Evolutionary conservation across 2,888 invertebrate species (phyloP).

Genomic region (Synergus umbraculus): DNA sequence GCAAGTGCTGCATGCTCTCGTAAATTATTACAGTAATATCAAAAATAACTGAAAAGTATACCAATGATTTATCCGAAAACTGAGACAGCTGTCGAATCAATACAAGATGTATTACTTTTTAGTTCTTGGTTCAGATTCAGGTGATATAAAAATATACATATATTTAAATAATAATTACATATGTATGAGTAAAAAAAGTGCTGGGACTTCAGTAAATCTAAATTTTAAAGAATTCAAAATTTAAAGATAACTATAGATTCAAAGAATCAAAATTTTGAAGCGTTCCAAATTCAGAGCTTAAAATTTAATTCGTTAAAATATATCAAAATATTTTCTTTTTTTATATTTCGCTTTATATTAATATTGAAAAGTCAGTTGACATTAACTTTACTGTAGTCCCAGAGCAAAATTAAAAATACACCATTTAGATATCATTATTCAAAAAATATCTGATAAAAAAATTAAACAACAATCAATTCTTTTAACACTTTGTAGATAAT

Average conservation of each 20-base stretch:
- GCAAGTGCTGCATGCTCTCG: constrained; percentile 36
- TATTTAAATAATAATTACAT: background rate
- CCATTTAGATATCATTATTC: background rate
- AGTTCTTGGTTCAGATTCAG: background rate
- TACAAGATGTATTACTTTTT: constrained; percentile 9
- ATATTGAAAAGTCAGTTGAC: background rate
- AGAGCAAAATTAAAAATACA: constrained; percentile 2
- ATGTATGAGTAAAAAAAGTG: background rate
- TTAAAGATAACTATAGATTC: no score
- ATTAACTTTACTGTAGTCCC: background rate
- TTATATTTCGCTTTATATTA: background rate
- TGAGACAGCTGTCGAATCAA: constrained; percentile 26
- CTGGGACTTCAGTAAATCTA: background rate
- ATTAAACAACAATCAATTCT: background rate
- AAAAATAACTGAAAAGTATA: constrained; percentile 39
- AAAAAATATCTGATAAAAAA: constrained; percentile 10
- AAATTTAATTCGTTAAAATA: no score
- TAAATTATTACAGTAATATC: background rate
- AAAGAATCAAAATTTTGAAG: no score
- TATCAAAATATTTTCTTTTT: background rate
- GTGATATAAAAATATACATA: background rate
- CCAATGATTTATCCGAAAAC: constrained; percentile 33
- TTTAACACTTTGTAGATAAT: constrained; percentile 21
- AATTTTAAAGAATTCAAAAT: no score
- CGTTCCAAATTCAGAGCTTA: no score